Evolutionary conservation across 1,140 invertebrate species (phyloP).

Genomic region (Brevipalpus yothersi): DNA sequence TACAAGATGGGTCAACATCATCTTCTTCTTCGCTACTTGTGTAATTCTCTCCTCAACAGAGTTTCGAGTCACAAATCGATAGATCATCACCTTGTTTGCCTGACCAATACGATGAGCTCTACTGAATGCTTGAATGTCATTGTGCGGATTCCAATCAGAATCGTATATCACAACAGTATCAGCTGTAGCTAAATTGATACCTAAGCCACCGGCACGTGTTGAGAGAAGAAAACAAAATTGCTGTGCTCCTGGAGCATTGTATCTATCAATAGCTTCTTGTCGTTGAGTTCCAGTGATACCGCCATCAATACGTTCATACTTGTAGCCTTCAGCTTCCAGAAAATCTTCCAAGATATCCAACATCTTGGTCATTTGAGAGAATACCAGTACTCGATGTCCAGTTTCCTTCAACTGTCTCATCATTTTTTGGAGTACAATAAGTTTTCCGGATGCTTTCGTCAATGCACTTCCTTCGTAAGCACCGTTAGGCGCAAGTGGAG

Average conservation of each 20-base stretch:
- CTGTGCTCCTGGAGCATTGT: slow-evolving; percentile 45
- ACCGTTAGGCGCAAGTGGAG: slow-evolving; percentile 66
- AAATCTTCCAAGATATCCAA: slow-evolving; percentile 97
- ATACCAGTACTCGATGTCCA: slow-evolving; percentile 91
- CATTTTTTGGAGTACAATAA: slow-evolving; percentile 86
- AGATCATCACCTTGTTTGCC: slow-evolving; percentile 98
- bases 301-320: slow-evolving; percentile 97
- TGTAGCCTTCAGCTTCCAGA: slow-evolving; percentile 86
- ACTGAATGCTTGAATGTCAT: slow-evolving; percentile 97
- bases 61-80: slow-evolving; percentile 95
- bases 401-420: slow-evolving; percentile 62
- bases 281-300: slow-evolving; percentile 79
- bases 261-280: slow-evolving; percentile 97
- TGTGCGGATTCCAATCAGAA: slow-evolving; percentile 99
- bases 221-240: slow-evolving; percentile 95
- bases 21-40: slow-evolving; percentile 89
- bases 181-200: slow-evolving; percentile 96
- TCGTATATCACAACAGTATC: slow-evolving; percentile 99
- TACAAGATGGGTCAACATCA: slow-evolving; percentile 99
- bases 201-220: slow-evolving; percentile 89
- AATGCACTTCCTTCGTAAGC: slow-evolving; percentile 79
- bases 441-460: slow-evolving; percentile 84
- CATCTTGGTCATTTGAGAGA: slow-evolving; percentile 99
- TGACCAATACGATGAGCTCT: slow-evolving; percentile 97
- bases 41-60: slow-evolving; percentile 97